phyloP scores from a whole-genome alignment of 2,888 invertebrate species.

The Nymphalis urticae region DNA sequence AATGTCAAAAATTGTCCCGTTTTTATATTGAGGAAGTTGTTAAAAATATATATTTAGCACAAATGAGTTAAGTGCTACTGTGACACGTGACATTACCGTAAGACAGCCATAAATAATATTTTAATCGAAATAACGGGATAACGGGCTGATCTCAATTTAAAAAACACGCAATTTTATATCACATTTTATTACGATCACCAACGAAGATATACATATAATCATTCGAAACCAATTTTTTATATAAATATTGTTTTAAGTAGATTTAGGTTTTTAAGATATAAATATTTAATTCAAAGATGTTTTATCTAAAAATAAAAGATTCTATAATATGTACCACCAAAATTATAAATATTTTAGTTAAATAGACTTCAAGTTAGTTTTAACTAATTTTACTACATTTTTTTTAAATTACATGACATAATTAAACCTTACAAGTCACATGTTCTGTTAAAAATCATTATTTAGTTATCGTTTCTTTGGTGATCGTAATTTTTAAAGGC shows the following conservation, averaged over 20 bases:
- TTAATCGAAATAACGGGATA: constrained; percentile 32
- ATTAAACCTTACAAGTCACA: not conserved
- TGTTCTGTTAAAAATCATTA: not conserved
- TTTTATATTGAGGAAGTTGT: constrained; percentile 1
- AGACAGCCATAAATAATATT: constrained; percentile 29
- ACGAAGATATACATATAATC: constrained; percentile 20
- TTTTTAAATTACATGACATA: no score
- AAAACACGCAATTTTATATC: constrained; percentile 30
- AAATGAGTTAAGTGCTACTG: constrained; percentile 14
- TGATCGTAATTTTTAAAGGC: constrained; percentile 36
- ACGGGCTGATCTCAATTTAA: constrained; percentile 38
- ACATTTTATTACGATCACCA: constrained; percentile 32
- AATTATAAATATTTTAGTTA: no score
- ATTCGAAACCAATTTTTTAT: not conserved
- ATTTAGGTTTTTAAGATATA: not conserved
- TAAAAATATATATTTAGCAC: constrained; percentile 18
- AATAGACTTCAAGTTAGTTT: no score
- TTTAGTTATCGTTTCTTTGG: constrained; percentile 32
- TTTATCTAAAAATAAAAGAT: not conserved
- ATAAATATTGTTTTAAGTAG: not conserved
- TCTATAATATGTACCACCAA: no score
- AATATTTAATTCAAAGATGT: not conserved
- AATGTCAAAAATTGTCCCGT: not conserved
- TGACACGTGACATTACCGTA: constrained; percentile 26
- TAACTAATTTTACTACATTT: no score